Evolutionary conservation across 2,888 invertebrate genomes (phyloP), one percentile per base, ranked within the genome.

Genomic region (Aphodius granarius): DNA sequence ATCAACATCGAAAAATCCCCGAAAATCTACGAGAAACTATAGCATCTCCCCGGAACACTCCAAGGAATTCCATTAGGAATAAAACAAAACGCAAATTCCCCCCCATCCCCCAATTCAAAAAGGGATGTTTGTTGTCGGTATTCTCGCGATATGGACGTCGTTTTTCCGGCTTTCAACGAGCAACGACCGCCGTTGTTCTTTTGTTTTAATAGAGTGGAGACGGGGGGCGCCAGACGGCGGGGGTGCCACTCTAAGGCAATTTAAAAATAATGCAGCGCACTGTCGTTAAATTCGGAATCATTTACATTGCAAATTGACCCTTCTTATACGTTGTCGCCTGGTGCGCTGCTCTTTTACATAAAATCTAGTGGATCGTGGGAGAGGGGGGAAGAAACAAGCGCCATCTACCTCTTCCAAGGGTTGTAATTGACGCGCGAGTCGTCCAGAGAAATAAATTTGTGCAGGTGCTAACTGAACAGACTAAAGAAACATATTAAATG

Each of bases 301-400:
- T 68, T 22, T 68, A 68, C 68, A 68, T 21, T 68, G 68, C 68
- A 68, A 68, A 68, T 68, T 68, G 68, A 21, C 43, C 22, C 68
- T 18, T 22, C 68, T 68, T 22, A 22, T n/a, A 18, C 68, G 68
- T 13, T n/a, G n/a, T n/a, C n/a, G n/a, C n/a, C n/a, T n/a, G n/a
- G 68, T n/a, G 68, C 20, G 68, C 9, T 22, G 68, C 68, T 68
- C 43, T 68, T 68, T 68, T 21, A 68, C 21, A 68, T 68, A 68
- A 68, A 68, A 68, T 20, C 20, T 21, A 68, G 20, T 68, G 68
- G 68, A 21, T 16, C 1, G 43, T 6, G 43, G 43, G 43, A 6
- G 6, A 13, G 13, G 43, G 6, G 43, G 43, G 43, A n/a, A n/a
- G n/a, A n/a, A n/a, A 43, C 43, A 6, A 3, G 43, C 43, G 43